Conservation (phyloP, 2,113 vertebrate species). For the Malurus elegans region DNA sequence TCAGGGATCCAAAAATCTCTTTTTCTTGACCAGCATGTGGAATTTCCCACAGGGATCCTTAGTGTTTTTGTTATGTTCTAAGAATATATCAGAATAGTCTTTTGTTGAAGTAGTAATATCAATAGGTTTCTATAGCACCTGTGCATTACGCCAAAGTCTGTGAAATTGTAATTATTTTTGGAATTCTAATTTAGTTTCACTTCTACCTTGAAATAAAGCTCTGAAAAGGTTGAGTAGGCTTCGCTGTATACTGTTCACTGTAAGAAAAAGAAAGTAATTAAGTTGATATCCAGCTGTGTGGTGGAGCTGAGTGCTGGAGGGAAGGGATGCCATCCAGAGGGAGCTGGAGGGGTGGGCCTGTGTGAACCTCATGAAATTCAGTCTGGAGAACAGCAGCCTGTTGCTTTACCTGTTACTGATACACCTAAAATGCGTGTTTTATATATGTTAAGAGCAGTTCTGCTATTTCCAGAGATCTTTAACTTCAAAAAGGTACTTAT, state of each 20-base stretch:
- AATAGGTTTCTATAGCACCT: not conserved
- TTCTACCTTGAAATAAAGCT: slow-evolving; percentile 31
- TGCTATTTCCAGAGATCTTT: not conserved
- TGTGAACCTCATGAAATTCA: not conserved
- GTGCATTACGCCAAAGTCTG: not conserved
- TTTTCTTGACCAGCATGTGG: not conserved
- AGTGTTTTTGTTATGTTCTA: not conserved
- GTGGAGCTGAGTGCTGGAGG: not conserved
- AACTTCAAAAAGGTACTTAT: not conserved
- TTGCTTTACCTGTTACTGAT: not conserved
- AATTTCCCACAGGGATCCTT: not conserved
- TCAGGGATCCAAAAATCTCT: not conserved
- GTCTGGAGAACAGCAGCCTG: not conserved
- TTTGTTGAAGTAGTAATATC: not conserved
- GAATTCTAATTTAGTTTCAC: slow-evolving; percentile 31
- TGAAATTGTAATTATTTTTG: slow-evolving; percentile 37
- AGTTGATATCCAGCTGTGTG: not conserved
- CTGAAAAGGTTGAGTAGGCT: slow-evolving; percentile 5
- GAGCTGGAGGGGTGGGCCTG: not conserved
- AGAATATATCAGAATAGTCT: not conserved
- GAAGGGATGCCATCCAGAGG: not conserved
- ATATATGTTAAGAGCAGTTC: not conserved
- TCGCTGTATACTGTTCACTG: not conserved
- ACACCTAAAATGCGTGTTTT: not conserved
- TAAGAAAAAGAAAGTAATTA: not conserved